Percentiles rank a stretch among this genome's conserved stretches.
Conservation (phyloP, 2,888 invertebrate genomes). For the Drosophila meridiana region DNA sequence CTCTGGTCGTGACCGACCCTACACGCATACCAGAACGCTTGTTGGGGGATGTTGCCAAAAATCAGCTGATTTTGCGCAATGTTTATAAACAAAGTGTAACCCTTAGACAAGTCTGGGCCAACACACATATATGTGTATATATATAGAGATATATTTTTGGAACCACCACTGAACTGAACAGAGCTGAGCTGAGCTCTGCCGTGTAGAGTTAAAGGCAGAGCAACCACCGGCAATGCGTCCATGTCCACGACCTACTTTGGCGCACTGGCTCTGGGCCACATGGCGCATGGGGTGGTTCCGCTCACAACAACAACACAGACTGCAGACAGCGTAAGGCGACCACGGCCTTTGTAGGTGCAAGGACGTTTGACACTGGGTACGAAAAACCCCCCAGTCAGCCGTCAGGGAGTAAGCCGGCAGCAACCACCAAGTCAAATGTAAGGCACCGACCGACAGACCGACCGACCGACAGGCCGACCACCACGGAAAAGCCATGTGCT, state of each 20-base stretch:
- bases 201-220: constrained; percentile 31
- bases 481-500: constrained; percentile 49
- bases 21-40: constrained; percentile 22
- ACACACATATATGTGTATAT: constrained; percentile 20
- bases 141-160: constrained; percentile 54
- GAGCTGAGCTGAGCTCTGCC: constrained; percentile 5
- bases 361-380: constrained; percentile 67
- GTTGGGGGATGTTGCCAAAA: constrained; percentile 71
- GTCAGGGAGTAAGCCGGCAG: constrained; percentile 31
- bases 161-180: constrained; percentile 70
- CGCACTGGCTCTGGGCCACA: constrained; percentile 75
- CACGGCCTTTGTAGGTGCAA: constrained; percentile 75
- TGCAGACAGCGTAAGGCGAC: constrained; percentile 16
- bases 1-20: constrained; percentile 56
- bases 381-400: constrained; percentile 49
- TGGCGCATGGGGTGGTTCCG: constrained; percentile 81
- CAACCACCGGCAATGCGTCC: constrained; percentile 61
- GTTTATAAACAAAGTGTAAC: constrained; percentile 79
- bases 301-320: constrained; percentile 64
- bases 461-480: constrained; percentile 38
- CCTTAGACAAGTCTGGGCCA: constrained; percentile 70
- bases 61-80: constrained; percentile 78
- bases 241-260: constrained; percentile 77
- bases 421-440: constrained; percentile 49
- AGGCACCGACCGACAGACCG: constrained; percentile 34